These are phyloP conservation scores for Oreochromis aureus DNA, from an alignment of 2,113 vertebrate species.

Conservation along the genomic window DNA sequence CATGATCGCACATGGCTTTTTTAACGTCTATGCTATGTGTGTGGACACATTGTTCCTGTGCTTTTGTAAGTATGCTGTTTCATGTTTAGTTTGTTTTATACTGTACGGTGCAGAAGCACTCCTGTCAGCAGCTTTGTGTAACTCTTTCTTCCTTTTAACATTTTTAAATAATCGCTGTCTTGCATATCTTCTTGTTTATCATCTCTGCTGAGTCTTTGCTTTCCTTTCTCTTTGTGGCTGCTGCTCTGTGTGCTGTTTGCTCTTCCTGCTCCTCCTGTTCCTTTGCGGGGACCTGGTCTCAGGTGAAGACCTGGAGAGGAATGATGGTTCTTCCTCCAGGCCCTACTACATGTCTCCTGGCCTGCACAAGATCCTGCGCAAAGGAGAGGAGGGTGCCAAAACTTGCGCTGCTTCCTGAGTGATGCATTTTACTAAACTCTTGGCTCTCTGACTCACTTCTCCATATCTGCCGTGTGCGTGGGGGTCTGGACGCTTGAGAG, in stretches of 20 bases:
- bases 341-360: slow-evolving; percentile 92
- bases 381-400: slow-evolving; percentile 79
- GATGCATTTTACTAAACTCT: background rate
- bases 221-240: slow-evolving; percentile 17
- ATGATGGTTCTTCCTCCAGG: slow-evolving; percentile 87
- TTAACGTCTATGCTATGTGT: slow-evolving; percentile 95
- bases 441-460: slow-evolving; percentile 30
- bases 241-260: background rate
- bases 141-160: background rate
- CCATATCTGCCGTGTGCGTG: slow-evolving; percentile 17
- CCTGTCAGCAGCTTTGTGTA: background rate
- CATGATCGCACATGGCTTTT: slow-evolving; percentile 90
- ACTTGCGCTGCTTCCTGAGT: slow-evolving; percentile 70
- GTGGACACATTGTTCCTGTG: slow-evolving; percentile 97
- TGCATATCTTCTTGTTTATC: slow-evolving; percentile 1
- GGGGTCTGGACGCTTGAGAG: slow-evolving; percentile 20
- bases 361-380: slow-evolving; percentile 86
- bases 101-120: background rate
- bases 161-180: background rate
- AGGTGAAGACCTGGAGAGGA: slow-evolving; percentile 98
- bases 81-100: background rate
- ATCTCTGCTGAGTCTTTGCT: slow-evolving; percentile 26
- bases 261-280: background rate
- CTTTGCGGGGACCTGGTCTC: slow-evolving; percentile 12
- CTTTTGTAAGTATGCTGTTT: slow-evolving; percentile 86